These are phyloP conservation scores for Thamnophis sirtalis DNA, from an alignment of 2,113 vertebrate species.

Conservation along the genomic window DNA sequence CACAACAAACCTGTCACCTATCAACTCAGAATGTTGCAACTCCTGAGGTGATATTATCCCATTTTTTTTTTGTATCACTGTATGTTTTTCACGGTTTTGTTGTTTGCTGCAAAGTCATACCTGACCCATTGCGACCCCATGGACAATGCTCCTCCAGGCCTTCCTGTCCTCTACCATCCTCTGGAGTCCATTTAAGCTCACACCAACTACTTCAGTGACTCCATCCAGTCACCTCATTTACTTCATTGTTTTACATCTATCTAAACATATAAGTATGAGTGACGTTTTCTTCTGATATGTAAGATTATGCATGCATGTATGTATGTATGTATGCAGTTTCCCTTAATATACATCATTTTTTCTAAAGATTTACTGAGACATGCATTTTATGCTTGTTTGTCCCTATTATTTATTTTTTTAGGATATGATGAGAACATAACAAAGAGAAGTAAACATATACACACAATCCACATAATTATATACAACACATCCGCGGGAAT, in stretches of 20 bases:
- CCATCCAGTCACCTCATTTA: no score
- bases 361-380: background rate
- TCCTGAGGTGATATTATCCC: background rate
- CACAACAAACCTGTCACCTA: background rate
- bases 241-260: background rate
- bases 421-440: no score
- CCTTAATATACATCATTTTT: background rate
- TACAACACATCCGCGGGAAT: background rate
- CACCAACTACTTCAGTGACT: no score
- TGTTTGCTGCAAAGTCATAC: no score
- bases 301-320: background rate
- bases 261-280: no score
- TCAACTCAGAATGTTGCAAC: background rate
- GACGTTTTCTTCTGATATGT: no score
- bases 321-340: background rate
- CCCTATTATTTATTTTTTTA: background rate
- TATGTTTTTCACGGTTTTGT: background rate
- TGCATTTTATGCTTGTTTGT: background rate
- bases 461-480: background rate
- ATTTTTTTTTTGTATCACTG: no score
- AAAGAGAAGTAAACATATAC: background rate
- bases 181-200: no score
- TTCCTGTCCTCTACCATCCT: no score
- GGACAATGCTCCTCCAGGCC: no score
- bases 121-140: no score